Evolutionary conservation across 2,888 invertebrate genomes (phyloP).

Genomic region (Mactromeris polynyma): DNA sequence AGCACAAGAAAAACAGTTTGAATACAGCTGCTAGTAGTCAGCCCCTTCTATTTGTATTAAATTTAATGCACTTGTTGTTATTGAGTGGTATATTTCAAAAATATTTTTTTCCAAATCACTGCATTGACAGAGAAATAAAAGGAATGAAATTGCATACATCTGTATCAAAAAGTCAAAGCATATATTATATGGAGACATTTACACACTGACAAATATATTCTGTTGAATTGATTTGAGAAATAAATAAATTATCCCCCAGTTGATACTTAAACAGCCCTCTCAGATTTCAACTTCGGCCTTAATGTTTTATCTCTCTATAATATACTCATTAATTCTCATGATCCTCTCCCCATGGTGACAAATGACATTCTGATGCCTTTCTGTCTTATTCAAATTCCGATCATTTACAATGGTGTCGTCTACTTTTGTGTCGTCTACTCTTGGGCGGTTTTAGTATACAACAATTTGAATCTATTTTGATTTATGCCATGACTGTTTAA

Average conservation of each 20-base stretch:
- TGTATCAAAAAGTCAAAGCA: not conserved
- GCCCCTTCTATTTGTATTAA: too few species aligned
- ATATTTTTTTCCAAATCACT: too few species aligned
- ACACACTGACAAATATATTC: not conserved
- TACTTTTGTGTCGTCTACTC: not conserved
- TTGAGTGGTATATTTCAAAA: too few species aligned
- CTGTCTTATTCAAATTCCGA: not conserved
- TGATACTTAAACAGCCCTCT: not conserved
- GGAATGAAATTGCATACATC: not conserved
- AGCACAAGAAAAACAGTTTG: too few species aligned
- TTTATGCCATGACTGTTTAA: not conserved
- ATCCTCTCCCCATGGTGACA: not conserved
- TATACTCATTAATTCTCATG: not conserved
- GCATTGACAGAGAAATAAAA: not conserved
- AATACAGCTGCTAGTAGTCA: too few species aligned
- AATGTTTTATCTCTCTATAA: conserved; percentile 13
- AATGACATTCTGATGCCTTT: conserved; percentile 2
- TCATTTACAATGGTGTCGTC: not conserved
- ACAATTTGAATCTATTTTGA: not conserved
- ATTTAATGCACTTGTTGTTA: too few species aligned
- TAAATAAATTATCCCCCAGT: not conserved
- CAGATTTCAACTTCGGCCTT: not conserved
- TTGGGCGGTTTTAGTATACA: not conserved
- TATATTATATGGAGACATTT: not conserved
- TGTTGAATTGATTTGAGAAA: conserved; percentile 6